Evolutionary conservation across 2,797 vertebrate genomes (phyloP).

Genomic region (Typhlichthys subterraneus): DNA sequence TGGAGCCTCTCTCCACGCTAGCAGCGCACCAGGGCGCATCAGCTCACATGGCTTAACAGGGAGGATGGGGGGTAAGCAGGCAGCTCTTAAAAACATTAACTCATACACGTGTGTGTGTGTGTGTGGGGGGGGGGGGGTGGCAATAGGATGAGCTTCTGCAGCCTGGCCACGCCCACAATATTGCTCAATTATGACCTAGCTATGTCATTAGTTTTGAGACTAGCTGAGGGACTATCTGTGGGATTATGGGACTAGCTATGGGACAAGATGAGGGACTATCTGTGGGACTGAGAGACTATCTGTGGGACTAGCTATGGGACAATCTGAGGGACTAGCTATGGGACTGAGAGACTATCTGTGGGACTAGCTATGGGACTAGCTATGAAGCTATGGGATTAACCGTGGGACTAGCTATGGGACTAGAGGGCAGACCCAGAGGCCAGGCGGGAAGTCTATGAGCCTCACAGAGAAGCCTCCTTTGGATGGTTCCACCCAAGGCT

Average conservation of each 20-base stretch:
- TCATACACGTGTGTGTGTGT: slow-evolving; percentile 23
- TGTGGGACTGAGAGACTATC: too few species aligned
- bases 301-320: too few species aligned
- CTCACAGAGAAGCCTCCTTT: slow-evolving; percentile 39
- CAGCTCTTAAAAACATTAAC: slow-evolving; percentile 37
- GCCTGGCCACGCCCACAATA: too few species aligned
- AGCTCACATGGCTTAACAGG: slow-evolving; percentile 31
- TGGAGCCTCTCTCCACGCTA: slow-evolving; percentile 46
- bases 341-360: too few species aligned
- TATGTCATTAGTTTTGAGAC: too few species aligned
- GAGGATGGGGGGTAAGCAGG: slow-evolving; percentile 1
- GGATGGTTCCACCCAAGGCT: slow-evolving; percentile 70
- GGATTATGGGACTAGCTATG: too few species aligned
- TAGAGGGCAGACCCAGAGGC: slow-evolving; percentile 35
- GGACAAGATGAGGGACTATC: too few species aligned
- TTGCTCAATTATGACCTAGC: too few species aligned
- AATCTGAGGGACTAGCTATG: too few species aligned
- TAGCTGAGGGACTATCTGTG: too few species aligned
- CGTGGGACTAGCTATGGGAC: background rate
- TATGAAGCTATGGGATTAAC: too few species aligned
- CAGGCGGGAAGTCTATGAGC: slow-evolving; percentile 44
- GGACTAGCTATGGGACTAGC: slow-evolving; percentile 14
- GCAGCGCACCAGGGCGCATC: slow-evolving; percentile 46
- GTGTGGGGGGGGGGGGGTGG: background rate
- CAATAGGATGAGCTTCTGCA: too few species aligned